Conservation (phyloP, 2,888 invertebrate species). For the Lycia hirtaria region DNA sequence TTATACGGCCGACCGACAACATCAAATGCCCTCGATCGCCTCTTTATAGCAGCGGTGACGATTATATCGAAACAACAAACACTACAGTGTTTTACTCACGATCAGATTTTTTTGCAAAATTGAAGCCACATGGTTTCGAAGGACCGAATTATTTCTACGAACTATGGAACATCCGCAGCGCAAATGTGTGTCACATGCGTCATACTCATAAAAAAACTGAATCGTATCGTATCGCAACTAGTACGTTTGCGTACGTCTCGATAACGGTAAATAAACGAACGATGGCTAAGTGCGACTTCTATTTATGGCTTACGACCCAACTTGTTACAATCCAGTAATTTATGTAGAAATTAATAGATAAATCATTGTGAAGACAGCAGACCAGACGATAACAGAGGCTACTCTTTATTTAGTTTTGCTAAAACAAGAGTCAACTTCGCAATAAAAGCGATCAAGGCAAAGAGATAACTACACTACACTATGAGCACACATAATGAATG, state of each 20-base stretch:
- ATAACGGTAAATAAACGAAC: constrained; percentile 68
- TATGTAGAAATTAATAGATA: background rate
- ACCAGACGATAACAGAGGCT: constrained; percentile 2
- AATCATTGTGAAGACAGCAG: background rate
- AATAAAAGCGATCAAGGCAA: constrained; percentile 21
- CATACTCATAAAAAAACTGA: constrained; percentile 62
- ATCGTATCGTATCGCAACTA: constrained; percentile 47
- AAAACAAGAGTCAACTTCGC: constrained; percentile 6
- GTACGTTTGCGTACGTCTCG: constrained; percentile 52
- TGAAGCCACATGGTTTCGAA: constrained; percentile 33
- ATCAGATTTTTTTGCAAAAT: background rate
- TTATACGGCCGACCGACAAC: constrained; percentile 45
- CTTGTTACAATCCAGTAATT: constrained; percentile 11
- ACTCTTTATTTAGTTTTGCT: background rate
- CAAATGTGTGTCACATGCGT: constrained; percentile 57
- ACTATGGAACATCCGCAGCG: constrained; percentile 30
- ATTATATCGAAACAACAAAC: constrained; percentile 53
- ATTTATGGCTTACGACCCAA: constrained; percentile 43
- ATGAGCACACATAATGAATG: constrained; percentile 12
- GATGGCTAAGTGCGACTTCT: constrained; percentile 47
- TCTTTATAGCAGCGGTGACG: constrained; percentile 44
- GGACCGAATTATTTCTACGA: constrained; percentile 48
- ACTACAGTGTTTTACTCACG: background rate
- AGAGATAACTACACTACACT: constrained; percentile 11
- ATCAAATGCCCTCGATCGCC: constrained; percentile 51